Percentiles rank a stretch among this genome's conserved stretches.
These are phyloP conservation scores for Oryzias javanicus DNA, from an alignment of 2,113 vertebrate genomes.

Conservation along the genomic window DNA sequence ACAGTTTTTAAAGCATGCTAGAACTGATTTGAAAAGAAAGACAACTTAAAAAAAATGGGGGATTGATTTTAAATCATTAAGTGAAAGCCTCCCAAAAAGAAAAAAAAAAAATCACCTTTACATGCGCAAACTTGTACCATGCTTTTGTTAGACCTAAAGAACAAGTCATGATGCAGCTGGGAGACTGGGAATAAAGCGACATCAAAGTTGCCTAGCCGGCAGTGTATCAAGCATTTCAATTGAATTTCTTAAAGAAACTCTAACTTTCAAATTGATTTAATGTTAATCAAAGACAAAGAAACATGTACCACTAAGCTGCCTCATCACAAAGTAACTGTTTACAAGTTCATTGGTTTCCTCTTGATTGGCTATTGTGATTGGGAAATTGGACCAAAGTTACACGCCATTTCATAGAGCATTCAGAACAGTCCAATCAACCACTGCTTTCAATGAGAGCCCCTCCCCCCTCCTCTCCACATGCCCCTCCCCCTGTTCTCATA, in stretches of 20 bases:
- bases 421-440: constrained; percentile 81
- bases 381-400: constrained; percentile 64
- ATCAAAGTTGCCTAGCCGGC: constrained; percentile 44
- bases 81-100: constrained; percentile 40
- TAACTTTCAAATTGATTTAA: constrained; percentile 27
- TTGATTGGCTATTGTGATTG: constrained; percentile 61
- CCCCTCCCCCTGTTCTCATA: constrained; percentile 67
- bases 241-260: constrained; percentile 45
- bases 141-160: constrained; percentile 71
- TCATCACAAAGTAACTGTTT: constrained; percentile 84
- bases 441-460: constrained; percentile 80
- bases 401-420: constrained; percentile 82
- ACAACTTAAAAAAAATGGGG: constrained; percentile 55
- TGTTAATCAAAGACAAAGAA: constrained; percentile 37
- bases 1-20: constrained; percentile 97
- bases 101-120: constrained; percentile 62
- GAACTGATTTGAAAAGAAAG: constrained; percentile 86
- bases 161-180: constrained; percentile 92
- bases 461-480: constrained; percentile 31
- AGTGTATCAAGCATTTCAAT: constrained; percentile 57
- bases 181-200: constrained; percentile 55
- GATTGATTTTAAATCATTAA: constrained; percentile 59
- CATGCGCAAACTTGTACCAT: constrained; percentile 70
- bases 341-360: constrained; percentile 49
- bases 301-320: constrained; percentile 82